Conservation (phyloP, 2,888 invertebrate species). For the Lepidochrysops patricia region DNA sequence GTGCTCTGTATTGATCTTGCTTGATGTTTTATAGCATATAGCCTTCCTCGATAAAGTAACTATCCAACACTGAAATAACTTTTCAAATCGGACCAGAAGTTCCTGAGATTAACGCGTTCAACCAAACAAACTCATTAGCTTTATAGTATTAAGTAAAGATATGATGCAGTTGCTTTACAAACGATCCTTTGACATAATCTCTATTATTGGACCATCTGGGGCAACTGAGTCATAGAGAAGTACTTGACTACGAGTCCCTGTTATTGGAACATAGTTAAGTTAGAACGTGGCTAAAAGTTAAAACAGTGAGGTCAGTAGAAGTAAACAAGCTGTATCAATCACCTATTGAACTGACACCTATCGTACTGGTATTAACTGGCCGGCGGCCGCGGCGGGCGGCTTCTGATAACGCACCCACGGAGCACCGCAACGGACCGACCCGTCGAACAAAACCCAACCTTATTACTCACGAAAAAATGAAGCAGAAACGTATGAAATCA, state of each 20-base stretch:
- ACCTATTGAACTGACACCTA: conserved; percentile 77
- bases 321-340: conserved; percentile 61
- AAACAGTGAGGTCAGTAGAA: conserved; percentile 63
- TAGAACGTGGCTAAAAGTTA: conserved; percentile 28
- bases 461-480: conserved; percentile 18
- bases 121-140: too few relatives aligned
- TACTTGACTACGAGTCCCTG: too few relatives aligned
- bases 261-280: neutral
- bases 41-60: too few relatives aligned
- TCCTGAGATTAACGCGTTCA: too few relatives aligned
- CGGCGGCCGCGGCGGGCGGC: conserved; percentile 65
- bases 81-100: too few relatives aligned
- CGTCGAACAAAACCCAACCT: conserved; percentile 24
- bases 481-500: conserved; percentile 1
- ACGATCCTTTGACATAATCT: too few relatives aligned
- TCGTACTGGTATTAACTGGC: conserved; percentile 73
- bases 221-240: too few relatives aligned
- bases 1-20: too few relatives aligned
- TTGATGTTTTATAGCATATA: too few relatives aligned
- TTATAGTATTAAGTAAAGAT: too few relatives aligned
- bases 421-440: conserved; percentile 23
- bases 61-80: too few relatives aligned
- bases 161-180: too few relatives aligned
- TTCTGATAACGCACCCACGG: conserved; percentile 54
- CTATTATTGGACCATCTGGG: neutral